These are phyloP conservation scores for Dasyornis broadbenti DNA, from an alignment of 2,113 vertebrate species.

Conservation along the genomic window DNA sequence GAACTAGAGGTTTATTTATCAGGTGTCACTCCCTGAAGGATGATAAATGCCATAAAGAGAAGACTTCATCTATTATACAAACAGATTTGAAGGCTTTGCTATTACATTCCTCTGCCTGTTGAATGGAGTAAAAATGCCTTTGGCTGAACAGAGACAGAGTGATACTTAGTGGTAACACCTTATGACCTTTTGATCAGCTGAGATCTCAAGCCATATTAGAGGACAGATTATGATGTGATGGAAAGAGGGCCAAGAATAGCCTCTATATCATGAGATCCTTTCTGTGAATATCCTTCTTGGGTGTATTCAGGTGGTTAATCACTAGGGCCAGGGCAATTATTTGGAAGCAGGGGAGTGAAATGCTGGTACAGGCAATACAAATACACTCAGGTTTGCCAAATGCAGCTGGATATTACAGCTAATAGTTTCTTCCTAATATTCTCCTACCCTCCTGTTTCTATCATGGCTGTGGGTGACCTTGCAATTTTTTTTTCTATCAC, in stretches of 20 bases:
- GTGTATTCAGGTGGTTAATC: conserved; percentile 1
- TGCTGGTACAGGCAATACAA: background rate
- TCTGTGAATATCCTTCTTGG: background rate
- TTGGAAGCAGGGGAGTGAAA: background rate
- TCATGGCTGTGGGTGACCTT: background rate
- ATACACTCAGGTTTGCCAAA: background rate
- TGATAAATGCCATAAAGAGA: background rate
- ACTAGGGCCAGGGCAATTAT: background rate
- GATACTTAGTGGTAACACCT: conserved; percentile 14
- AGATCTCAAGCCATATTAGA: conserved; percentile 52
- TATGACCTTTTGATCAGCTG: conserved; percentile 56
- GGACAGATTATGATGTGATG: conserved; percentile 57
- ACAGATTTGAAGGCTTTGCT: background rate
- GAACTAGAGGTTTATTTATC: conserved; percentile 38
- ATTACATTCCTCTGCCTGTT: background rate
- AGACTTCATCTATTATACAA: conserved; percentile 17
- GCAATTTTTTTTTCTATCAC: background rate
- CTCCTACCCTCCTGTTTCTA: background rate
- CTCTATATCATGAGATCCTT: conserved; percentile 24
- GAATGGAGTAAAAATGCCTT: background rate
- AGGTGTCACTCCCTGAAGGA: conserved; percentile 26
- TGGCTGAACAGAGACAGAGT: background rate
- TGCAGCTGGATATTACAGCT: background rate
- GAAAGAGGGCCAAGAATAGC: conserved; percentile 47
- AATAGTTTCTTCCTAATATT: background rate